These are phyloP conservation scores for Antechinus flavipes DNA, from an alignment of 2,113 vertebrate genomes.

Conservation along the genomic window DNA sequence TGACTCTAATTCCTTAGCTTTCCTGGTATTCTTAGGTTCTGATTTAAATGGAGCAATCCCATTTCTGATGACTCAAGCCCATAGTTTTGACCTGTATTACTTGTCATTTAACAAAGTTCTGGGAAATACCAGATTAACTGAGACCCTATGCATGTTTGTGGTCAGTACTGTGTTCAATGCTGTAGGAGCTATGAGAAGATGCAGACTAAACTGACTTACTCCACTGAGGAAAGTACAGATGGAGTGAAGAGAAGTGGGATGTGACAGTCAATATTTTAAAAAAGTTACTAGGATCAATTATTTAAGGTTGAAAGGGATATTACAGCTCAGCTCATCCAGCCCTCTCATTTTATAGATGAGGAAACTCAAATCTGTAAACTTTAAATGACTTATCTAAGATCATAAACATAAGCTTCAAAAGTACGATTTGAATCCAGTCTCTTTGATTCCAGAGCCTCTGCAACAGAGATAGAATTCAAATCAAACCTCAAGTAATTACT, in stretches of 20 bases:
- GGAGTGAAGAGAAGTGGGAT: background rate
- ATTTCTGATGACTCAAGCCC: background rate
- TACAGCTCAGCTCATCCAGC: background rate
- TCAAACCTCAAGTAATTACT: background rate
- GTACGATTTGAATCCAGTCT: background rate
- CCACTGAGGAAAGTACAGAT: background rate
- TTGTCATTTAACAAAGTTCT: background rate
- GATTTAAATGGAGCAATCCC: background rate
- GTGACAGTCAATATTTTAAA: background rate
- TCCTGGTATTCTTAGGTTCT: background rate
- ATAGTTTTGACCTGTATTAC: background rate
- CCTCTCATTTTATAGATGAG: background rate
- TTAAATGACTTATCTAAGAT: background rate
- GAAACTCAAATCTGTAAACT: background rate
- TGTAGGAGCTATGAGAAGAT: background rate
- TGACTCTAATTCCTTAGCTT: background rate
- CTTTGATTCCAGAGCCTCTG: background rate
- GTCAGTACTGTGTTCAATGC: background rate
- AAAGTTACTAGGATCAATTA: too few species aligned
- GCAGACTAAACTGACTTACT: background rate
- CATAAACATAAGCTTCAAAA: background rate
- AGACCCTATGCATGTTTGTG: background rate
- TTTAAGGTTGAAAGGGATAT: background rate
- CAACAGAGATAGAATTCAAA: background rate
- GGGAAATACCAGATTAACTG: background rate